A percentile compares a stretch with the other conserved stretches of the same genome.
phyloP scores from a whole-genome alignment of 2,113 vertebrate species.

The Amphilophus citrinellus region DNA sequence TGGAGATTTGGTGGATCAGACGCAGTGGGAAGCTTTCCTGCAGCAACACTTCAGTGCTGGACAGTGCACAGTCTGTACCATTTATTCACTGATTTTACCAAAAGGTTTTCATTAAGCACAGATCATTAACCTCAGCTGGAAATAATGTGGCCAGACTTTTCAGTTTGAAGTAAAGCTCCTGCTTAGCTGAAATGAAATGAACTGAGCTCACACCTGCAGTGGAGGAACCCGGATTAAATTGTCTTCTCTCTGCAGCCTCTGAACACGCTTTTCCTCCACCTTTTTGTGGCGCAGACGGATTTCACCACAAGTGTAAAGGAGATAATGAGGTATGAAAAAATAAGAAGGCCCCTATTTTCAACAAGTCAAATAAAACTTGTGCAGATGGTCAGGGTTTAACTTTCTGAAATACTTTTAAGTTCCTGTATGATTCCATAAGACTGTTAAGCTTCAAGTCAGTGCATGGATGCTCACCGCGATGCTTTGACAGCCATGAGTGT shows the following conservation, averaged over 20 bases:
- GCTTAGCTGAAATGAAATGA: background rate
- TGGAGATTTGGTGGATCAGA: constrained; percentile 82
- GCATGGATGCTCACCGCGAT: background rate
- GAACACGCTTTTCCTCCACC: constrained; percentile 92
- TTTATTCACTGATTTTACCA: background rate
- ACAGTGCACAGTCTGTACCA: constrained; percentile 85
- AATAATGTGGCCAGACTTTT: background rate
- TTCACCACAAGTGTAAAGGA: constrained; percentile 81
- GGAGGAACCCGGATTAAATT: background rate
- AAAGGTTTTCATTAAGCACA: background rate
- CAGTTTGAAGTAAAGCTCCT: background rate
- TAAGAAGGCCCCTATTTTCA: background rate
- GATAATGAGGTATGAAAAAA: constrained; percentile 82
- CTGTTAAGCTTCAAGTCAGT: background rate
- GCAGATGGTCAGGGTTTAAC: too few relatives aligned
- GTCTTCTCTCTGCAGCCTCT: constrained; percentile 80
- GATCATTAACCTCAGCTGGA: background rate
- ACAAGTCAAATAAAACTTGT: background rate
- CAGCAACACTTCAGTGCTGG: constrained; percentile 69
- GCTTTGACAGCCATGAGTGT: too few relatives aligned
- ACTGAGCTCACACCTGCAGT: background rate
- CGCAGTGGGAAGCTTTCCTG: constrained; percentile 86
- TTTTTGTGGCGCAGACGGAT: constrained; percentile 86
- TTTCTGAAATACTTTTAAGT: too few relatives aligned
- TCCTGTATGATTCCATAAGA: too few relatives aligned